Evolutionary conservation across 2,888 invertebrate species (phyloP).

Genomic region (Melangyna quadrimaculata): DNA sequence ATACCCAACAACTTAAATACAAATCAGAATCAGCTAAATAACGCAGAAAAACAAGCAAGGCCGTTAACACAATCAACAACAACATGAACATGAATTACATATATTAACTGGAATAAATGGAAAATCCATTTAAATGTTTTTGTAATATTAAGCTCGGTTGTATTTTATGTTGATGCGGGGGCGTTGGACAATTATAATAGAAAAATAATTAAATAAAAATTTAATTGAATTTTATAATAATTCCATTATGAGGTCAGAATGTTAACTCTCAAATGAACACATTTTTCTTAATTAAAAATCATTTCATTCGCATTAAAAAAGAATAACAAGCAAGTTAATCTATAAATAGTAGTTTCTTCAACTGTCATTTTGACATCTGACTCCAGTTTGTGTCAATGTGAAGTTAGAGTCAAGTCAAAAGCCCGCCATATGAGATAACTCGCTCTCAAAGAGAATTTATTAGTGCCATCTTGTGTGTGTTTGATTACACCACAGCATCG

Average conservation of each 20-base stretch:
- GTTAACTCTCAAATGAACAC: not conserved
- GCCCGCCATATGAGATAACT: constrained; percentile 39
- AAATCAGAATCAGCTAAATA: not conserved
- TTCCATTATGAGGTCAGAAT: not conserved
- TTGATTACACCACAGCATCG: constrained; percentile 52
- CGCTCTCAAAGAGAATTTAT: constrained; percentile 42
- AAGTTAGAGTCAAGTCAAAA: not conserved
- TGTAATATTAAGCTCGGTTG: not conserved
- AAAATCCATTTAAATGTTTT: constrained; percentile 8
- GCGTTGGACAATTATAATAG: constrained; percentile 22
- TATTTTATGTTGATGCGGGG: not conserved
- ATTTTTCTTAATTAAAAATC: not conserved
- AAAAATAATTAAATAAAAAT: constrained; percentile 10
- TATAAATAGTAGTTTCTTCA: not conserved
- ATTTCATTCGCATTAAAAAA: not conserved
- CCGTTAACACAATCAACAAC: not conserved
- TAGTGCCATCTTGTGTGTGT: constrained; percentile 39
- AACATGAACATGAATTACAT: not conserved
- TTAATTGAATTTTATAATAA: constrained; percentile 19
- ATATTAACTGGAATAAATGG: not conserved
- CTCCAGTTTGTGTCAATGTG: not conserved
- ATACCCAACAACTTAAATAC: not conserved
- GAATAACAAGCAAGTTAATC: not conserved
- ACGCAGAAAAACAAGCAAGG: not conserved
- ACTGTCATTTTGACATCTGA: constrained; percentile 24